These are phyloP conservation scores for Oopsacas minuta DNA, from an alignment of 37 sponge, comb jelly and placozoan genomes.

Conservation along the genomic window DNA sequence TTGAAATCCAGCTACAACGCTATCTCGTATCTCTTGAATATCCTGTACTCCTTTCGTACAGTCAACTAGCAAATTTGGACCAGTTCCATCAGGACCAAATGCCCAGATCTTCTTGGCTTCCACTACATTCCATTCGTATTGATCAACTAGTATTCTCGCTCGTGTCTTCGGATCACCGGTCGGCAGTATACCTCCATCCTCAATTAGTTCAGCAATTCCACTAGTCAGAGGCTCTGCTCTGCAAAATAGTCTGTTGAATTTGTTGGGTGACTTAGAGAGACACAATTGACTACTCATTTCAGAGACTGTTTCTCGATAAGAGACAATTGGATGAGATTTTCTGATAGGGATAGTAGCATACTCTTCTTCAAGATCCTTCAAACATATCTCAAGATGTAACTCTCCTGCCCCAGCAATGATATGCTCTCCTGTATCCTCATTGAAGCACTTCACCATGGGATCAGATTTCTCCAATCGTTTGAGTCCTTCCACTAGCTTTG, in stretches of 20 bases:
- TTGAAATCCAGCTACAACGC: conserved; percentile 58
- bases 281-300: conserved; percentile 28
- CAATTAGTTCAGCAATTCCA: conserved; percentile 42
- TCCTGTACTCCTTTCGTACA: conserved; percentile 59
- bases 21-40: conserved; percentile 50
- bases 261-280: conserved; percentile 56
- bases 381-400: conserved; percentile 55
- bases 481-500: conserved; percentile 58
- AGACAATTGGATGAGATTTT: conserved; percentile 63
- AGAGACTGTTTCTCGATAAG: conserved; percentile 44
- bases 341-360: conserved; percentile 52
- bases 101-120: conserved; percentile 60
- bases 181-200: conserved; percentile 28
- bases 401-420: conserved; percentile 67
- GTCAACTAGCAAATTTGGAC: conserved; percentile 42
- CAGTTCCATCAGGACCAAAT: conserved; percentile 48
- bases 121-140: conserved; percentile 31
- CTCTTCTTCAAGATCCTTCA: conserved; percentile 62
- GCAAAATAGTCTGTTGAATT: conserved; percentile 43
- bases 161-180: conserved; percentile 26
- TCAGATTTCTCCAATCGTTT: conserved; percentile 55
- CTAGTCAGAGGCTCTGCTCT: conserved; percentile 36
- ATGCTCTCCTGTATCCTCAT: conserved; percentile 44
- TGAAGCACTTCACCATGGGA: conserved; percentile 57
- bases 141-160: conserved; percentile 27